A percentile compares a stretch with the other conserved stretches of the same genome.
These are phyloP conservation scores for Belonocnema kinseyi DNA, from an alignment of 1,140 invertebrate species.

Conservation along the genomic window DNA sequence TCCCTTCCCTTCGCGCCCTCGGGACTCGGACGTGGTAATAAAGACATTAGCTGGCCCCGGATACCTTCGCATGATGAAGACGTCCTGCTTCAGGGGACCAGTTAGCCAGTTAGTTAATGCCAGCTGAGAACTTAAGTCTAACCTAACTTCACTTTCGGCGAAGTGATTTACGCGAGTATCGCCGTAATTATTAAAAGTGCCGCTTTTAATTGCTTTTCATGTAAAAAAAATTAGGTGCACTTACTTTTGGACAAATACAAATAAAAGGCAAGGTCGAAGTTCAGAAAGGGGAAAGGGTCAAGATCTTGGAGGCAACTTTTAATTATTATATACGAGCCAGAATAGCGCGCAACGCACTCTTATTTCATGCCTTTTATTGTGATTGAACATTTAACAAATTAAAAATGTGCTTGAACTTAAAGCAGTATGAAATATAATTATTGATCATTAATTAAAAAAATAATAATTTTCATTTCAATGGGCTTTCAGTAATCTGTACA, in stretches of 20 bases:
- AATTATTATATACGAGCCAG: too few species aligned
- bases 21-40: slow-evolving; percentile 47
- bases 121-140: slow-evolving; percentile 35
- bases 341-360: too few species aligned
- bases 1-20: slow-evolving; percentile 33
- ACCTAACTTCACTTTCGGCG: slow-evolving; percentile 53
- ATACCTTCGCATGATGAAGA: slow-evolving; percentile 48
- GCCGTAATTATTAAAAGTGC: slow-evolving; percentile 59
- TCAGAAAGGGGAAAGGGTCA: neutral
- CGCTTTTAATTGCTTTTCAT: slow-evolving; percentile 53
- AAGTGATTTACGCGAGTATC: slow-evolving; percentile 61
- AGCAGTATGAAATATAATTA: too few species aligned
- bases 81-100: slow-evolving; percentile 57
- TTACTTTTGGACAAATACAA: neutral
- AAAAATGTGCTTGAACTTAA: too few species aligned
- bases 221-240: neutral
- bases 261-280: neutral
- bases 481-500: too few species aligned
- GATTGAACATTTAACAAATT: too few species aligned
- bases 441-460: too few species aligned
- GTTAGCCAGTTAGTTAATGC: slow-evolving; percentile 49
- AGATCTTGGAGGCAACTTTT: too few species aligned
- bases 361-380: too few species aligned
- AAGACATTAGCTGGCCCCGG: slow-evolving; percentile 57
- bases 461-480: too few species aligned